Base-by-base conservation (phyloP, 1,140 invertebrate species). In the Drosophila yakuba region DNA sequence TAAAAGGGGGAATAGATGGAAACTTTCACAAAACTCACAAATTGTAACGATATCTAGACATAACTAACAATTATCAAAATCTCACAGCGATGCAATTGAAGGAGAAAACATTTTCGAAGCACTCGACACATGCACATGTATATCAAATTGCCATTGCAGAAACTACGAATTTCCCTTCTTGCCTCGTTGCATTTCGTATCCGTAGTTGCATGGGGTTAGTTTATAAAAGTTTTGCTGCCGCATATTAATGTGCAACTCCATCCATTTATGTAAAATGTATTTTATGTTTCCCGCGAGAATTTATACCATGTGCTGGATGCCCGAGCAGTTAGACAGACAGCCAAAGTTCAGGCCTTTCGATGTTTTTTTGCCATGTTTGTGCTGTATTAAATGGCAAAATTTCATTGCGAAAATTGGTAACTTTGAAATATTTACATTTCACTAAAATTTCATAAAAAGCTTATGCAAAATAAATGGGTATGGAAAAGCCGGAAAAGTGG, bases 251-350 rank as follows among this genome's bases (percentile, higher is more conserved):
- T 80, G 72, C 75, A 66, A 63, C 79, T 79, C 58, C 51, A 79
- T 79, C n/a, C 79, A 83, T 88, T 80, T 89, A 79, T 83, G 75
- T 76, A 80, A 88, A 88, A 84, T 86, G 69, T 83, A 83, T 83
- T 86, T 88, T 88, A 86, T 89, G 76, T 28, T 57, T 59, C 80
- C 83, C 79, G 80, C 84, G 83, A 61, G 83, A 60, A 67, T 89
- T 79, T 60, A 25, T 43, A 35, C n/a, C 51, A 63, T 56, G 64
- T 71, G 32, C 32, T 74, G 44, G 52, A 38, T 64, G 58, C 62
- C 36, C 47, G 44, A 68, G 28, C 63, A 83, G 58, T 67, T 62
- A 62, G 63, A 74, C 56, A 64, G 41, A 74, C 47, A 47, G 59
- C 36, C 45, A 58, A 50, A 44, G 38, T 75, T 75, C 66, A 58